Base-by-base conservation (phyloP, 2,113 vertebrate genomes). In the Etia nguti region DNA sequence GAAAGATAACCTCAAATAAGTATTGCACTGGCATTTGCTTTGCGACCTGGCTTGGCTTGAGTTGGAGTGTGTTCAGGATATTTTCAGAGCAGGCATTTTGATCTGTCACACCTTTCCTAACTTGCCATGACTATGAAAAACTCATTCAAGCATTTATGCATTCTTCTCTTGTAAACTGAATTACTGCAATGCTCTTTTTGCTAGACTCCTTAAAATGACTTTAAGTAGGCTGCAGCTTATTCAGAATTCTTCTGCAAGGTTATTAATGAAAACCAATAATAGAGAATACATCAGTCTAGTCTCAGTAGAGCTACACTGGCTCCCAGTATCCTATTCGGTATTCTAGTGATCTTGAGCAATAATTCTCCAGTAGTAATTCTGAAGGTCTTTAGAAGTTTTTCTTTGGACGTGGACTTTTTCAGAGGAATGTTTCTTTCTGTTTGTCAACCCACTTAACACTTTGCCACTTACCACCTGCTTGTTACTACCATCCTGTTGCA, bases 351-450 rank as follows among this genome's bases (percentile, higher is more conserved):
- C 59, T 20, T 36, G 16, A 36, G 31, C 59, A 62, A 62, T 36
- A 62, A 36, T 62, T 36, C 59, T 62, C 18, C 59, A 36, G 31
- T 62, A 34, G 57, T 60, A 60, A 34, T 36, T 62, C 59, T n/a
- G 31, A 62, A 62, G 59, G 59, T 62, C 59, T 7, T 36, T 62
- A 0, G 10, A 31, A 36, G 36, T 36, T 62, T 62, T 59, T 62
- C 10, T 36, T 62, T 62, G 0, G 0, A 62, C 10, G 11, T 36
- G 11, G 31, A n/a, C 59, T n/a, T 36, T 62, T 62, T 62, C 31
- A n/a, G 18, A n/a, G 59, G 2, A 62, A 36, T 62, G 59, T 1
- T 62, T 62, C 59, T 62, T 62, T 1, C 1, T 62, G 59, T 36
- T 1, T 36, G 18, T 62, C 31, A 62, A 36, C 16, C 59, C 10